Percentiles rank a stretch among this genome's conserved stretches.
Evolutionary conservation across 2,113 vertebrate species (phyloP).

Genomic region (Sorex araneus): DNA sequence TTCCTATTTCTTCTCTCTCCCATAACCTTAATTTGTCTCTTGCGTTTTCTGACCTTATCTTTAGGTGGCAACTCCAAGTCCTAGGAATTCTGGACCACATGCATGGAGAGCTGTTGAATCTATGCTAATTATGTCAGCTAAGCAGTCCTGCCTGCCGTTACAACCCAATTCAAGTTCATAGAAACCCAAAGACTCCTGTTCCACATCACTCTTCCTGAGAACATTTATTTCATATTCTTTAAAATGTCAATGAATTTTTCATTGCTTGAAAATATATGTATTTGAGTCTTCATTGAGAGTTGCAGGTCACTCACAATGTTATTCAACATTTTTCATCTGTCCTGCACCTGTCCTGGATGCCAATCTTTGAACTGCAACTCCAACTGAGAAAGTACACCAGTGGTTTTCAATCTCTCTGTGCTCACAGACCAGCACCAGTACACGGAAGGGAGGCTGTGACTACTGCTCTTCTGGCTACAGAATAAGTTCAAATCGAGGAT

Average conservation of each 20-base stretch:
- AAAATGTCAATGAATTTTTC: neutral
- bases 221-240: neutral
- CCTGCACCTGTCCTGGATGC: no score
- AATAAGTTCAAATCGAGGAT: neutral
- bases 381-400: no score
- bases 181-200: neutral
- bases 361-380: no score
- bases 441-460: no score
- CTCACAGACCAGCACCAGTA: no score
- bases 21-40: neutral
- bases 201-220: neutral
- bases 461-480: neutral
- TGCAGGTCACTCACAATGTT: neutral
- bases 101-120: rapidly evolving
- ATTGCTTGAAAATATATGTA: neutral
- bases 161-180: neutral
- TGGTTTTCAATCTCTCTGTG: no score
- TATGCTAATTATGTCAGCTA: neutral
- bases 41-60: neutral
- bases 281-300: slow-evolving; percentile 10
- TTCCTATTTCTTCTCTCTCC: neutral
- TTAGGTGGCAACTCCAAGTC: neutral
- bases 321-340: no score
- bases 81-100: slow-evolving; percentile 1
- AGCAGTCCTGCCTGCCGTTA: neutral